Evolutionary conservation across 2,888 invertebrate genomes (phyloP).

Genomic region (Limnephilus marmoratus): DNA sequence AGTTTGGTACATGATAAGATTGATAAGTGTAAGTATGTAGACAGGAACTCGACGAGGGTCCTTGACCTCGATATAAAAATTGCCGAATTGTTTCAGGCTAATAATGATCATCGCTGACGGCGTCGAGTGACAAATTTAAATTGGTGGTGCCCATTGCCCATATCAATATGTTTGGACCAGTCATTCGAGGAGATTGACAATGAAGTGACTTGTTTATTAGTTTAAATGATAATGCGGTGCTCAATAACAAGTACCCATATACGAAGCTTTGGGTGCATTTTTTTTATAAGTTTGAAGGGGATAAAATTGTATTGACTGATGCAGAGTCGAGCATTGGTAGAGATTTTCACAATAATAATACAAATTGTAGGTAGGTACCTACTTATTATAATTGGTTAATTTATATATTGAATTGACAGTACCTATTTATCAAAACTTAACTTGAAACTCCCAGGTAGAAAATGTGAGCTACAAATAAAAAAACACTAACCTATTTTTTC

Average conservation of each 20-base stretch:
- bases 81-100: constrained; percentile 38
- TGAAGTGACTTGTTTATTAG: constrained; percentile 26
- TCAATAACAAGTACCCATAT: neutral
- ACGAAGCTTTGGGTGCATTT: neutral
- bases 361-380: neutral
- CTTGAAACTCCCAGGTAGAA: too few species aligned
- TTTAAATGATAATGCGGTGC: neutral
- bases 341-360: neutral
- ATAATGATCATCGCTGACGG: constrained; percentile 19
- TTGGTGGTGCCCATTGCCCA: neutral
- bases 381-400: neutral
- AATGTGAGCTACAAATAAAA: too few species aligned
- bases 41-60: constrained; percentile 17
- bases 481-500: too few species aligned
- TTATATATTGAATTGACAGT: neutral
- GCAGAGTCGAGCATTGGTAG: neutral
- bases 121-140: constrained; percentile 37
- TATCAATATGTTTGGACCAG: constrained; percentile 2
- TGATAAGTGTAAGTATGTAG: neutral
- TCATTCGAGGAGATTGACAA: neutral
- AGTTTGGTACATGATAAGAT: neutral
- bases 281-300: neutral
- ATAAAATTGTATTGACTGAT: neutral
- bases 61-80: constrained; percentile 50
- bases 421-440: too few species aligned